phyloP scores from a whole-genome alignment of 2,888 invertebrate species.

The Xylocampa areola region DNA sequence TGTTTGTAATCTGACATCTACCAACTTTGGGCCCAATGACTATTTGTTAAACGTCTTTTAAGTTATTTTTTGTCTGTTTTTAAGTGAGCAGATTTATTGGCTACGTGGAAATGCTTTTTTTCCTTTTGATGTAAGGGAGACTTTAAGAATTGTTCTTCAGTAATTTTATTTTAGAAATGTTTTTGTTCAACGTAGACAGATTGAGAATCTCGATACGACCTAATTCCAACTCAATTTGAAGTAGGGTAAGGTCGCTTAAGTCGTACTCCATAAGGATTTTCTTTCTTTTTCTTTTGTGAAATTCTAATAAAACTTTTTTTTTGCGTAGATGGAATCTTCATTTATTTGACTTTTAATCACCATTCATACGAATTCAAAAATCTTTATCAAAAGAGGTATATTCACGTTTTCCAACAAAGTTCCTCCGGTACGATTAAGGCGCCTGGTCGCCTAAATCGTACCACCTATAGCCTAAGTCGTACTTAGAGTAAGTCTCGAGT shows the following conservation, averaged over 20 bases:
- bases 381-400: too few relatives aligned
- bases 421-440: too few relatives aligned
- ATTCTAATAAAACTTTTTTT: too few relatives aligned
- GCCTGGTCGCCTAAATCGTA: too few relatives aligned
- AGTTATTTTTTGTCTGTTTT: constrained; percentile 54
- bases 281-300: too few relatives aligned
- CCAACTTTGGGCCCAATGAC: constrained; percentile 57
- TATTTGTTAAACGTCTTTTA: constrained; percentile 59
- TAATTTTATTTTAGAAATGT: constrained; percentile 12
- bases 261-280: too few relatives aligned
- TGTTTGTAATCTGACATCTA: constrained; percentile 57
- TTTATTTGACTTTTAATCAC: too few relatives aligned
- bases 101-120: constrained; percentile 29
- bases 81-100: constrained; percentile 53
- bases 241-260: background rate
- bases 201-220: background rate
- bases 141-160: constrained; percentile 17
- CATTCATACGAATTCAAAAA: too few relatives aligned
- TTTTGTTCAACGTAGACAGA: background rate
- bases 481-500: too few relatives aligned
- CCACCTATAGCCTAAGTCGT: too few relatives aligned
- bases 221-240: background rate
- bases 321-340: too few relatives aligned
- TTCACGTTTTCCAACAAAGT: too few relatives aligned
- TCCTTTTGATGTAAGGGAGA: constrained; percentile 22